A percentile compares a stretch with the other conserved stretches of the same genome.
Evolutionary conservation across 2,113 vertebrate genomes (phyloP).

Genomic region (Oceanodroma tethys): DNA sequence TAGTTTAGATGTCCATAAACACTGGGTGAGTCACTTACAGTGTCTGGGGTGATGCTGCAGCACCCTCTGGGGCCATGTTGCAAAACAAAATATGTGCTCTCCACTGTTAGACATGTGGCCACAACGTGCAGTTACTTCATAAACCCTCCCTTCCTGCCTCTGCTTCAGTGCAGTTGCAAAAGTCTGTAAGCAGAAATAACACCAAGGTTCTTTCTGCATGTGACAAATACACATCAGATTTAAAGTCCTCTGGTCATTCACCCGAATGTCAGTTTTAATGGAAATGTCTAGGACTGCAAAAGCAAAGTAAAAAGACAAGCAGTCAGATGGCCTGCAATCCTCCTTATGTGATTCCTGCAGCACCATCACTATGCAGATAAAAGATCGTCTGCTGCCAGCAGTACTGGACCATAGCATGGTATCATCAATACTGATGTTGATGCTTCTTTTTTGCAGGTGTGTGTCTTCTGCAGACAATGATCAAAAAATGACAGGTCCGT

Average conservation of each 20-base stretch:
- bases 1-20: neutral
- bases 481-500: neutral
- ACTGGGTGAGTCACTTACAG: neutral
- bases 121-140: neutral
- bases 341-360: neutral
- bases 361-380: neutral
- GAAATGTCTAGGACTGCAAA: neutral
- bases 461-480: neutral
- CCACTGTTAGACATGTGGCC: neutral
- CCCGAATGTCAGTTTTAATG: neutral
- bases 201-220: neutral
- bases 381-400: neutral
- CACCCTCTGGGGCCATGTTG: neutral
- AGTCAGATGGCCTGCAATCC: neutral
- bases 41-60: neutral
- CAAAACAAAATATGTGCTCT: neutral
- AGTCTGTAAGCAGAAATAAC: neutral
- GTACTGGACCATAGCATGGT: neutral
- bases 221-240: neutral
- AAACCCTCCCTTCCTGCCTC: neutral
- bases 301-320: neutral
- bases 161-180: neutral
- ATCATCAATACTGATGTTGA: accelerated
- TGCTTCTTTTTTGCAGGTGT: neutral
- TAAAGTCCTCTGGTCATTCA: neutral